These are phyloP conservation scores for Nesometra sesokonis DNA, from an alignment of 35 echinoderm and acorn worm genomes.

Conservation along the genomic window DNA sequence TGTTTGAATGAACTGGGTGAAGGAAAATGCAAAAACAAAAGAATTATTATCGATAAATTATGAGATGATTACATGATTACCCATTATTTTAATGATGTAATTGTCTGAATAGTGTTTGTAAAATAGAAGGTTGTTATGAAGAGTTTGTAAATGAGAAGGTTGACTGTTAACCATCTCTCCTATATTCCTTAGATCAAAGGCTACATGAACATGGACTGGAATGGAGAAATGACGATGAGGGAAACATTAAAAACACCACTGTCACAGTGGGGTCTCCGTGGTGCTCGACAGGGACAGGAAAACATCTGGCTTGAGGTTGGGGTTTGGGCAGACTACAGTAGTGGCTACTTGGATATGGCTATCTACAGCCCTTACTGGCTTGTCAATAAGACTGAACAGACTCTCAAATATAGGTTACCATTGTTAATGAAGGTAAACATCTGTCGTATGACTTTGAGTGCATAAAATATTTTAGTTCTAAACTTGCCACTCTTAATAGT, in stretches of 20 bases:
- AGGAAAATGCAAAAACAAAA: too few species aligned
- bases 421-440: neutral
- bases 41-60: too few species aligned
- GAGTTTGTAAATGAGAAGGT: too few species aligned
- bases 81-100: too few species aligned
- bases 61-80: too few species aligned
- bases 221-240: constrained; percentile 76
- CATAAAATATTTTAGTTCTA: too few species aligned
- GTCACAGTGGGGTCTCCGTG: constrained; percentile 73
- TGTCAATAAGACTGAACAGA: constrained; percentile 84
- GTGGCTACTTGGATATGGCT: constrained; percentile 82
- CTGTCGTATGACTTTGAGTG: neutral
- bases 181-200: constrained; percentile 32
- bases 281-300: constrained; percentile 24
- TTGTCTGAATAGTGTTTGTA: too few species aligned
- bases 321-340: constrained; percentile 74
- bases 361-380: constrained; percentile 86
- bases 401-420: constrained; percentile 31
- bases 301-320: constrained; percentile 62
- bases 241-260: constrained; percentile 58
- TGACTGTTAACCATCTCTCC: too few species aligned
- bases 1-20: too few species aligned
- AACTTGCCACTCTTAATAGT: too few species aligned
- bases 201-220: constrained; percentile 70
- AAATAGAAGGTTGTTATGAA: too few species aligned